Conservation (phyloP, 2,113 vertebrate species). For the Prunella himalayana region DNA sequence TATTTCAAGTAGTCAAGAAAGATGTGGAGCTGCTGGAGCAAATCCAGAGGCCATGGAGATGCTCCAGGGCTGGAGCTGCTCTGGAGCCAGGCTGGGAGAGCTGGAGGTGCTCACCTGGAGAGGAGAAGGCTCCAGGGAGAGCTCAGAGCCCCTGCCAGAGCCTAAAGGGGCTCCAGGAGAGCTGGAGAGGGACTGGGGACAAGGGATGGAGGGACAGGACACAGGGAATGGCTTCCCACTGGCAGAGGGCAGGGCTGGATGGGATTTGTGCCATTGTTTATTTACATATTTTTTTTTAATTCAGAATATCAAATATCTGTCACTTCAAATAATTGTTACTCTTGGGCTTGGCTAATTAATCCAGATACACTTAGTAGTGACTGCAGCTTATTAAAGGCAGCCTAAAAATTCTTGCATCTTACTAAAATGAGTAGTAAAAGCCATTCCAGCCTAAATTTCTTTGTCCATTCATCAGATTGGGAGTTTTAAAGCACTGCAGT, state of each 20-base stretch:
- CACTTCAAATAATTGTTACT: too few relatives aligned
- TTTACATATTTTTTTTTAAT: too few relatives aligned
- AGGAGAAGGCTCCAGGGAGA: not conserved
- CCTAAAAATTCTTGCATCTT: too few relatives aligned
- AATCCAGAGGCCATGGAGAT: rapidly evolving
- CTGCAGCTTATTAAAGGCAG: too few relatives aligned
- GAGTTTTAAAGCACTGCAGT: too few relatives aligned
- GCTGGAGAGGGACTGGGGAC: not conserved
- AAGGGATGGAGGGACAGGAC: not conserved
- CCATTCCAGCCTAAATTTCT: too few relatives aligned
- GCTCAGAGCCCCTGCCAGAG: not conserved
- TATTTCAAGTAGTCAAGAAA: not conserved
- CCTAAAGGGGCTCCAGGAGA: not conserved
- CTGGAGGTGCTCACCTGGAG: not conserved
- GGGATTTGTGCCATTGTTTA: not conserved
- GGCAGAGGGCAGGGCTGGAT: not conserved
- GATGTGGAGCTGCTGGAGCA: not conserved
- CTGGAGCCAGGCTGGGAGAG: not conserved
- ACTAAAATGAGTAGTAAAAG: too few relatives aligned
- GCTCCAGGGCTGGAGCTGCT: not conserved
- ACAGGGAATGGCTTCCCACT: not conserved
- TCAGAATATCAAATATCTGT: too few relatives aligned
- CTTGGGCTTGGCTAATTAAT: too few relatives aligned
- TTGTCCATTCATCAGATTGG: too few relatives aligned
- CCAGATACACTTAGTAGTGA: too few relatives aligned